Evolutionary conservation across 2,113 vertebrate genomes (phyloP).

Genomic region (Fregetta grallaria): DNA sequence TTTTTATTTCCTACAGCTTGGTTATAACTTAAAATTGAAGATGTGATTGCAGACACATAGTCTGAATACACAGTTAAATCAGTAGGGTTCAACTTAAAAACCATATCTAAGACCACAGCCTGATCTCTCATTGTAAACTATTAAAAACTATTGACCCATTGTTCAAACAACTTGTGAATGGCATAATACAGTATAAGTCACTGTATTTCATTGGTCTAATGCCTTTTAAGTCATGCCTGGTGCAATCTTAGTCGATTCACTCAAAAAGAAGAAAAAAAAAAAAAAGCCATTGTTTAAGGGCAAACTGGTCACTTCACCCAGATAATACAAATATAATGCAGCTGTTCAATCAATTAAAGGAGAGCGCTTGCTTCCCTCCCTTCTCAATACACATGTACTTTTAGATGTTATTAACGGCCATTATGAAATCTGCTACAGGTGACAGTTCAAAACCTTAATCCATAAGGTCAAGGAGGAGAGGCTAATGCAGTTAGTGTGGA

Average conservation of each 20-base stretch:
- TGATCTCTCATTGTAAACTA: background rate
- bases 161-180: background rate
- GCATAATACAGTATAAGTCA: background rate
- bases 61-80: background rate
- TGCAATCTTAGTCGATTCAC: background rate
- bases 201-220: background rate
- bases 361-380: background rate
- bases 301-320: background rate
- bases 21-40: background rate
- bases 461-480: background rate
- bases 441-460: background rate
- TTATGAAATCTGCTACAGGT: background rate
- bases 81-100: slow-evolving; percentile 16
- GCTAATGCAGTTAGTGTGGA: background rate
- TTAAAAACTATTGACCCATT: background rate
- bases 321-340: background rate
- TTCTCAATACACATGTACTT: background rate
- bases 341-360: background rate
- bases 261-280: background rate
- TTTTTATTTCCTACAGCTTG: slow-evolving; percentile 16
- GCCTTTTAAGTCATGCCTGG: background rate
- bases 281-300: background rate
- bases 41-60: background rate
- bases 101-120: background rate
- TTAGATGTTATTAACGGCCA: background rate